A percentile compares a stretch with the other conserved stretches of the same genome.
Evolutionary conservation across 2,113 vertebrate genomes (phyloP).

Genomic region (Prionailurus bengalensis): DNA sequence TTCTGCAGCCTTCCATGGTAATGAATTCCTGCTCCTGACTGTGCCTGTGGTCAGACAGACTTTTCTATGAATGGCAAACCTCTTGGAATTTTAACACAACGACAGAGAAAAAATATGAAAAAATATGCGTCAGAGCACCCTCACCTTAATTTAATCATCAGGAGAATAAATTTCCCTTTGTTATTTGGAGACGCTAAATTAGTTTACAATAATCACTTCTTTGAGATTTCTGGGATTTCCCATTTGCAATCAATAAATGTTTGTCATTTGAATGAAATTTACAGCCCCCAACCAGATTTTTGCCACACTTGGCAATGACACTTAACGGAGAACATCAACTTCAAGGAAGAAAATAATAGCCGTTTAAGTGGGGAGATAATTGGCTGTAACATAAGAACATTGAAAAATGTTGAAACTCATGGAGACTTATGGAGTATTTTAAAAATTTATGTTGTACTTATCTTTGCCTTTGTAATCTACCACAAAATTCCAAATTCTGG

Average conservation of each 20-base stretch:
- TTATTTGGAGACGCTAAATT: slow-evolving; percentile 52
- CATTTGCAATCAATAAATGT: slow-evolving; percentile 81
- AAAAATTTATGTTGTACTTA: slow-evolving; percentile 84
- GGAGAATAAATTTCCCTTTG: slow-evolving; percentile 72
- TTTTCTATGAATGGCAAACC: slow-evolving; percentile 78
- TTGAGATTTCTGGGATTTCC: slow-evolving; percentile 74
- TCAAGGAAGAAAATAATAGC: slow-evolving; percentile 83
- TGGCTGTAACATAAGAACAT: slow-evolving; percentile 80
- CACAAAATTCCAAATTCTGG: slow-evolving; percentile 79
- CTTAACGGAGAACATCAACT: slow-evolving; percentile 77
- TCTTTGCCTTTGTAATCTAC: slow-evolving; percentile 83
- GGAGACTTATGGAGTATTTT: slow-evolving; percentile 83
- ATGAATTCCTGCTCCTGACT: slow-evolving; percentile 68
- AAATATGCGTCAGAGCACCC: neutral
- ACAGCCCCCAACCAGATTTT: slow-evolving; percentile 76
- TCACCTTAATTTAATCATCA: slow-evolving; percentile 55
- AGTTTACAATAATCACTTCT: slow-evolving; percentile 72
- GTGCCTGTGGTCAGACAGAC: slow-evolving; percentile 34
- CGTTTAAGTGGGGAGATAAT: slow-evolving; percentile 82
- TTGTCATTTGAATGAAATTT: slow-evolving; percentile 83
- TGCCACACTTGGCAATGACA: slow-evolving; percentile 76
- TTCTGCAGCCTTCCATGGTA: slow-evolving; percentile 75
- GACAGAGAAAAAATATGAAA: slow-evolving; percentile 3
- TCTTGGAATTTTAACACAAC: slow-evolving; percentile 73
- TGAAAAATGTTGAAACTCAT: slow-evolving; percentile 79